Base-by-base conservation (phyloP, 1,140 invertebrate genomes). In the Papilio dardanus region DNA sequence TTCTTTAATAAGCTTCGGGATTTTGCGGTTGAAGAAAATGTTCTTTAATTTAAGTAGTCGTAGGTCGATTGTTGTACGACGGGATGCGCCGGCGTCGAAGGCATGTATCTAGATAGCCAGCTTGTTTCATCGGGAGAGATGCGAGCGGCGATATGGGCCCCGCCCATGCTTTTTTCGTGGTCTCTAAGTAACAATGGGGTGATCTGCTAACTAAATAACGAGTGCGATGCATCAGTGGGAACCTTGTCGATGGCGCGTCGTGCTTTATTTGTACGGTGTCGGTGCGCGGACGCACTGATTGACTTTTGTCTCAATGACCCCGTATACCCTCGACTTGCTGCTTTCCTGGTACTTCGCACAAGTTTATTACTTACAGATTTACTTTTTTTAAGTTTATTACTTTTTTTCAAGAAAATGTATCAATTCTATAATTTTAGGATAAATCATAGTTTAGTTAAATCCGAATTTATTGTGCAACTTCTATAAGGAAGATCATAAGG, bases 131-230 rank as follows among this genome's bases (percentile, higher is more conserved):
- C 91, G 89, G 79, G 82, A 73, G 83, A 81, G 90, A 92, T 92
- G 89, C 82, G 82, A 79, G 82, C 46, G 66, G 2, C 81, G 91
- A 93, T 93, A 92, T 69, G 42, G 76, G 87, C 91, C 88, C 88
- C 91, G 91, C 90, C 91, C 91, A 88, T 90, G 88, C 84, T 93
- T 93, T 93, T 93, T 93, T 93, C 90, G 90, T 89, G 89, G 88
- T 86, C 84, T 91, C 85, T 88, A 88, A 91, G 86, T 87, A 93
- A 93, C 91, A 93, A 93, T 93, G 90, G 86, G 86, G 86, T 89
- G 91, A 93, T 93, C 91, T 89, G 88, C 87, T 92, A 90, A 92
- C 90, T 93, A 93, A 93, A 92, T 91, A 93, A 93, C 88, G 84
- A 89, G 85, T 83, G 81, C 84, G 89, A 92, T 92, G 81, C 81